Conservation (phyloP, 2,797 vertebrate genomes). For the Chelonia mydas region DNA sequence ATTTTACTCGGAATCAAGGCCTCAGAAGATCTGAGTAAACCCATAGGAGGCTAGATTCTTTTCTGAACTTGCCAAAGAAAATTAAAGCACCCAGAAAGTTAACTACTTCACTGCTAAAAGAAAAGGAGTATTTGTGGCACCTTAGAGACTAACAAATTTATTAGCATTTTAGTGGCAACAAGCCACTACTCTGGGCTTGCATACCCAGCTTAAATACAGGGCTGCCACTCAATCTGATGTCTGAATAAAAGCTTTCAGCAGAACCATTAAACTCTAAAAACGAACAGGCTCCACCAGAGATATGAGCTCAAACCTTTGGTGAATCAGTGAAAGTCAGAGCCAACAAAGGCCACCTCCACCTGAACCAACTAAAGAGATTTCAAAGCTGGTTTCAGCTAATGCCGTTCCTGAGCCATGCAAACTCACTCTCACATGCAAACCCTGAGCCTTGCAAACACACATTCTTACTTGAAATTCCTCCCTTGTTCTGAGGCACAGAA, state of each 20-base stretch:
- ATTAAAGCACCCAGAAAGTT: rapidly evolving
- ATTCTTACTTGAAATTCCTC: neutral
- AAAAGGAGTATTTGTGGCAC: too few relatives aligned
- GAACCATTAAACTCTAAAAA: neutral
- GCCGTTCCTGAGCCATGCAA: neutral
- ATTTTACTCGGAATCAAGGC: neutral
- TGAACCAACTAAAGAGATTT: neutral
- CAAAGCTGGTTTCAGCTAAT: neutral
- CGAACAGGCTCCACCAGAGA: neutral
- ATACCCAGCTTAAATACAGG: rapidly evolving
- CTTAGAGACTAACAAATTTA: too few relatives aligned
- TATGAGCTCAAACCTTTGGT: neutral
- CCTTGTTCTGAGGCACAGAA: neutral
- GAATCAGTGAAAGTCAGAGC: neutral
- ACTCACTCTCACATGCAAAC: neutral
- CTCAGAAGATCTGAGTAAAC: neutral
- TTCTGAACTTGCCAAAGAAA: neutral
- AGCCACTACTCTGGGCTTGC: rapidly evolving
- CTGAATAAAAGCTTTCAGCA: neutral
- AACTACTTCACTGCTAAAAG: neutral
- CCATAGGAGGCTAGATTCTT: neutral
- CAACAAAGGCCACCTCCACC: neutral
- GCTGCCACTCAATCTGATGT: rapidly evolving
- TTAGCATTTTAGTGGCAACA: neutral
- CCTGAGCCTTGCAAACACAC: neutral